A percentile compares a stretch with the other conserved stretches of the same genome.
Evolutionary conservation across 2,113 vertebrate genomes (phyloP).

Genomic region (Spilogale gracilis): DNA sequence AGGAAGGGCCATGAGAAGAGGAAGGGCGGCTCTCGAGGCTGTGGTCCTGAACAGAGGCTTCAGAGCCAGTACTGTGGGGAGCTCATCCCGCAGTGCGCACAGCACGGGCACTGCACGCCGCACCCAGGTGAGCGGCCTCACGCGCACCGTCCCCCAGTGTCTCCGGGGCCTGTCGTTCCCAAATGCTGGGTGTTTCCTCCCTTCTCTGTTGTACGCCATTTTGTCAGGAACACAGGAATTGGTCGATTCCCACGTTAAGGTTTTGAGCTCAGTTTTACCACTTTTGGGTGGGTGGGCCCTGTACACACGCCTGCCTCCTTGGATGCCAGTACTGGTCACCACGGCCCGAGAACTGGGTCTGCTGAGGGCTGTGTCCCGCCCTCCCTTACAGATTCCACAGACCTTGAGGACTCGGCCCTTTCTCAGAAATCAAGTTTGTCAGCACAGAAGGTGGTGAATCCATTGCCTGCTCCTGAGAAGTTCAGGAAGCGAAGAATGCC

Average conservation of each 20-base stretch:
- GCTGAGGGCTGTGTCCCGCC: background rate
- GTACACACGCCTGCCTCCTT: no score
- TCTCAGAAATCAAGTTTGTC: constrained; percentile 52
- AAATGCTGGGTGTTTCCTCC: background rate
- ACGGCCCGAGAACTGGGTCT: background rate
- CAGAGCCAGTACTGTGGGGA: constrained; percentile 70
- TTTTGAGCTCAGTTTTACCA: background rate
- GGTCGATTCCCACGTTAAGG: background rate
- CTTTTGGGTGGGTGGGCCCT: background rate
- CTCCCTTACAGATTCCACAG: constrained; percentile 44
- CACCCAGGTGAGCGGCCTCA: constrained; percentile 80
- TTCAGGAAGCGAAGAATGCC: constrained; percentile 38
- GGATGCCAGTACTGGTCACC: no score
- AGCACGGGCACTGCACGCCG: constrained; percentile 79
- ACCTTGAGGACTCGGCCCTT: background rate
- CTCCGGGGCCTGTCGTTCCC: background rate
- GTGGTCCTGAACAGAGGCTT: constrained; percentile 76
- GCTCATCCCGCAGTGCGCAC: constrained; percentile 52
- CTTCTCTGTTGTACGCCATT: rapidly evolving
- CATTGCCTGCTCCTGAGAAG: background rate
- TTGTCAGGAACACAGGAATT: background rate
- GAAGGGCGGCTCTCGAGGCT: constrained; percentile 79
- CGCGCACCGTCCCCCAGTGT: rapidly evolving
- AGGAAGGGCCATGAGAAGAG: constrained; percentile 67
- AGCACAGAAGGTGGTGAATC: background rate